Evolutionary conservation across 2,888 invertebrate species (phyloP), one percentile per base, ranked within the genome.

Genomic region (Pristionchus mayeri): DNA sequence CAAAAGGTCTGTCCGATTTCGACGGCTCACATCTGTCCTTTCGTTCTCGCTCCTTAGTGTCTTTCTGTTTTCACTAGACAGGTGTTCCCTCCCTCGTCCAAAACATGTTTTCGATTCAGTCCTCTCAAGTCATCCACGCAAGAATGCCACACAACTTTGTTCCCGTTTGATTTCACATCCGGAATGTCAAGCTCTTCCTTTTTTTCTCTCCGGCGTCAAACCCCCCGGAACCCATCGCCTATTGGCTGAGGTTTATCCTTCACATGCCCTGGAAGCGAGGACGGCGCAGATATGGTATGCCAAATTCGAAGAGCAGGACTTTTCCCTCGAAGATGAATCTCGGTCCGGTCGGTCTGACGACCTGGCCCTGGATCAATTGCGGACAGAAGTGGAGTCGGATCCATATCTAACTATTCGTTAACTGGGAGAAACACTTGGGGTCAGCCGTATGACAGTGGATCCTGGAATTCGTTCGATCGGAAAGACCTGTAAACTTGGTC

Each of bases 101-200:
- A 13, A 7, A 54, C 54, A 54, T 63, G 63, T 63, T 63, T n/a
- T 63, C 27, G 27, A 30, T 27, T 30, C 63, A 63, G 27, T 63
- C 18, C 63, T 16, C 34, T 7, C 63, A 7, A 30, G 30, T 63
- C 63, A 3, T 6, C 27, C 63, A 30, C 6, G 63, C 63, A 30
- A 63, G 27, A 63, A 63, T 63, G 63, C 63, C 34, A 30, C 63
- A 63, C 63, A 27, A 63, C 27, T 63, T 63, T 30, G 63, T 34
- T 30, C 63, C 63, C 27, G 63, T 27, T 30, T 9, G 63, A 63
- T 27, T 63, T 63, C 63, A 63, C 63, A 63, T 63, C 27, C 63
- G 63, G 30, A 63, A 63, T 30, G 63, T 63, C 9, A 63, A 27
- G 63, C 30, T 63, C 11, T 63, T 63, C 18, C 63, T 30, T 6